Base-by-base conservation (phyloP, 2,888 invertebrate species). In the Scotopteryx bipunctaria region DNA sequence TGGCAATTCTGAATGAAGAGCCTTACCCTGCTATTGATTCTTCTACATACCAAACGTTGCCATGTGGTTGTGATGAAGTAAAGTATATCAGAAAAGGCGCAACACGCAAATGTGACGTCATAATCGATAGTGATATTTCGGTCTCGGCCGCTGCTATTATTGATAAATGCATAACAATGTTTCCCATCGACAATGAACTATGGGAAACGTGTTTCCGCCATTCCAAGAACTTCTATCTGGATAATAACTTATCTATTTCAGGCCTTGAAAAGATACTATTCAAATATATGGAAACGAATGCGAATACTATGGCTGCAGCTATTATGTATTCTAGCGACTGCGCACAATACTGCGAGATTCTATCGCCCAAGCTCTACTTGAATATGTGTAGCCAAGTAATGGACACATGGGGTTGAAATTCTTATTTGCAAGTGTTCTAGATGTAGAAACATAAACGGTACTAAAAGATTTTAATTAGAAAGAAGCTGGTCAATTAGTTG, bases 251-350 rank as follows among this genome's bases (percentile, higher is more conserved):
- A 54, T 74, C 73, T 9, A 83, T 92, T 50, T 75, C 83, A 5
- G 88, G 86, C 43, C 76, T 93, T 54, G 93, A 93, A 71, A 77
- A 75, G 2, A 84, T 93, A 2, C 78, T 93, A 44, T 72, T 90
- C 9, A 91, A 92, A 54, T 91, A 92, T 47, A 91, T 92, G 84
- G 85, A 91, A 52, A 81, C 85, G 0, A 77, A 90, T 44, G 82
- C 86, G 0, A 76, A 80, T 1, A 81, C 87, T 0, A 86, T 90
- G 87, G 88, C 88, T 1, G 83, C 83, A 0, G 90, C 91, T 1
- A 78, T 91, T 2, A 82, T 91, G 86, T 90, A 81, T 57, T 88
- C 89, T 0, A 83, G 81, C 19, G 89, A 91, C 60, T 89, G 88
- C 50, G 67, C 80, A 14, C 81, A 91, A 47, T 91, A 89, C 58